These are phyloP conservation scores for Trichogramma pretiosum DNA, from an alignment of 1,140 invertebrate genomes.

Conservation along the genomic window DNA sequence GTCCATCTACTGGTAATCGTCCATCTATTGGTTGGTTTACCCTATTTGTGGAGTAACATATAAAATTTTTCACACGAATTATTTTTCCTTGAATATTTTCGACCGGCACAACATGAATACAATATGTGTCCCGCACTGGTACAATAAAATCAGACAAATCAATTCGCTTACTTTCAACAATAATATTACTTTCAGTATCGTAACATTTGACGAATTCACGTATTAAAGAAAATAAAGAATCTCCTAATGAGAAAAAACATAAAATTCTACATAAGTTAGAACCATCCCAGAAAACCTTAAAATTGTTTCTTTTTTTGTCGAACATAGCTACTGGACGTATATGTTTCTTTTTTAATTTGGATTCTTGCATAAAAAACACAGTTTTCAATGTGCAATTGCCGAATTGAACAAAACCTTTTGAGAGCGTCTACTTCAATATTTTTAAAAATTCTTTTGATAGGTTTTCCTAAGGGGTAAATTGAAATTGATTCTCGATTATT, in stretches of 20 bases:
- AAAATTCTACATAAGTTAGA: background rate
- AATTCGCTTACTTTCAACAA: background rate
- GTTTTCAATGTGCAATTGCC: background rate
- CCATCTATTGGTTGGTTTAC: no score
- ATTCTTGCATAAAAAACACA: background rate
- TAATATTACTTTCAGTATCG: background rate
- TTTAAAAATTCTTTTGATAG: background rate
- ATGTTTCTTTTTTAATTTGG: slow-evolving; percentile 2
- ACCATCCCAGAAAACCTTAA: background rate
- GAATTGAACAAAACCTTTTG: background rate
- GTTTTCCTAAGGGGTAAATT: background rate
- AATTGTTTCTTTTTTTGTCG: slow-evolving; percentile 7
- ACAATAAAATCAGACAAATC: background rate
- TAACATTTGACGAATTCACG: background rate
- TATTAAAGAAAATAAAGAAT: background rate
- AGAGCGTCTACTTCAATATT: background rate
- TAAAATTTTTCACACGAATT: background rate
- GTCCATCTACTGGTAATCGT: no score
- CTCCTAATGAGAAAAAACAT: background rate
- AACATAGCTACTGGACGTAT: slow-evolving; percentile 7
- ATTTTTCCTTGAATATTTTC: background rate
- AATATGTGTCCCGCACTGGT: background rate
- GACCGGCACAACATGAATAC: background rate
- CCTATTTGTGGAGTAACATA: no score
- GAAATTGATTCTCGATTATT: background rate